A percentile compares a stretch with the other conserved stretches of the same genome.
Evolutionary conservation across 2,113 vertebrate genomes (phyloP).

Genomic region (Halichoeres trimaculatus): DNA sequence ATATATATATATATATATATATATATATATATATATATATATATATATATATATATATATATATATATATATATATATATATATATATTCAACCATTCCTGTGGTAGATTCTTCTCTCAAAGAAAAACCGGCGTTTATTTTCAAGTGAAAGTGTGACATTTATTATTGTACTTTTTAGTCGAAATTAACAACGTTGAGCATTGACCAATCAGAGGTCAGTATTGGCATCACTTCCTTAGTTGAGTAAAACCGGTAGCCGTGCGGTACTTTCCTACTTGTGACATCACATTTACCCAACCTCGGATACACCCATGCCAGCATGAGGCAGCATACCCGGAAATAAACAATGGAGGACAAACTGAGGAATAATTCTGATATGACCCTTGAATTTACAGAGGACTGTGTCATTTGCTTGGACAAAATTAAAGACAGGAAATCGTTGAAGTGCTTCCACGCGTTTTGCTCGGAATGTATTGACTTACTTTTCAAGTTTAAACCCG

Average conservation of each 20-base stretch:
- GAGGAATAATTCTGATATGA: neutral
- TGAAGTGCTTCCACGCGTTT: slow-evolving; percentile 63
- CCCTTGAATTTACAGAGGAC: neutral
- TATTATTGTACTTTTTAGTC: too few species aligned
- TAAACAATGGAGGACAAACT: slow-evolving; percentile 4
- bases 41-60: too few species aligned
- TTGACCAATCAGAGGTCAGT: neutral
- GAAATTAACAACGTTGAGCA: too few species aligned
- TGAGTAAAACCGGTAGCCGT: neutral
- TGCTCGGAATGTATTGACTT: slow-evolving; percentile 62
- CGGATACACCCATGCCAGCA: neutral
- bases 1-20: too few species aligned
- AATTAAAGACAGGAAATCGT: slow-evolving; percentile 42
- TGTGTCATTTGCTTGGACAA: slow-evolving; percentile 55
- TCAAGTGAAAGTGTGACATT: too few species aligned
- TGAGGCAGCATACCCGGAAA: neutral
- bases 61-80: too few species aligned
- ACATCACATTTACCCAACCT: slow-evolving; percentile 14
- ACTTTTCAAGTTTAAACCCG: slow-evolving; percentile 57
- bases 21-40: too few species aligned
- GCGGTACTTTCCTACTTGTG: neutral
- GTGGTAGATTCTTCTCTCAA: too few species aligned
- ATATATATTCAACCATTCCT: too few species aligned
- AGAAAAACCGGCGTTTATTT: too few species aligned
- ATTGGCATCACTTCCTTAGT: neutral